Base-by-base conservation (phyloP, 2,113 vertebrate genomes). In the Catharus minimus region DNA sequence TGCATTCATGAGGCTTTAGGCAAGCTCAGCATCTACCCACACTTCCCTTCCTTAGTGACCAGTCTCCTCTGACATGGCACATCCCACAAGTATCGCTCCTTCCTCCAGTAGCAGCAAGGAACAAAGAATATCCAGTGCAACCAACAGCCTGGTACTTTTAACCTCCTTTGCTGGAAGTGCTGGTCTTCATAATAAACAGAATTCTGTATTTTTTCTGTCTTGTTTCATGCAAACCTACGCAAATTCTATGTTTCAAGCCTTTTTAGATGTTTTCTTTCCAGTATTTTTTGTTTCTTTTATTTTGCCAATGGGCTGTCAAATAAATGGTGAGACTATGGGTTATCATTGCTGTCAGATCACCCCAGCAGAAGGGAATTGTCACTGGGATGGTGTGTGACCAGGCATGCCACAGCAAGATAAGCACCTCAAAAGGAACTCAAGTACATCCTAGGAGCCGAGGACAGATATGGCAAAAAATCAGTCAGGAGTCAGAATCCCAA, bases 221-320 rank as follows among this genome's bases (percentile, higher is more conserved):
- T 44, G 10, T 71, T 80, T 67, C 52, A 66, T 10, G 30, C 10
- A 62, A 55, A 62, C 16, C 8, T 64, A 66, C 0, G 0, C 6
- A 52, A 66, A 28, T 43, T n/a, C 11, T 67, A 11, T 9, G 18
- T 61, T 69, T 69, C n/a, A 32, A 58, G 32, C 8, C 43, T 44
- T 74, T 50, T 14, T 13, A 71, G 16, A 30, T 44, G 11, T 55
- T 55, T 82, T n/a, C 38, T 56, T 24, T 9, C 18, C 7, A 36
- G 10, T 44, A 19, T 7, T 71, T 89, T 67, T 79, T 76, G 13
- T 73, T 71, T 87, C 4, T 77, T 55, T 69, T 75, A 18, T 78
- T 92, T 83, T 81, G 18, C 56, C 30, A 81, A 4, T 13, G 52
- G n/a, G 33, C 60, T 61, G 21, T n/a, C 33, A 74, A 58, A 88